Base-by-base conservation (phyloP, 2,113 vertebrate species). In the Microtus montanus region DNA sequence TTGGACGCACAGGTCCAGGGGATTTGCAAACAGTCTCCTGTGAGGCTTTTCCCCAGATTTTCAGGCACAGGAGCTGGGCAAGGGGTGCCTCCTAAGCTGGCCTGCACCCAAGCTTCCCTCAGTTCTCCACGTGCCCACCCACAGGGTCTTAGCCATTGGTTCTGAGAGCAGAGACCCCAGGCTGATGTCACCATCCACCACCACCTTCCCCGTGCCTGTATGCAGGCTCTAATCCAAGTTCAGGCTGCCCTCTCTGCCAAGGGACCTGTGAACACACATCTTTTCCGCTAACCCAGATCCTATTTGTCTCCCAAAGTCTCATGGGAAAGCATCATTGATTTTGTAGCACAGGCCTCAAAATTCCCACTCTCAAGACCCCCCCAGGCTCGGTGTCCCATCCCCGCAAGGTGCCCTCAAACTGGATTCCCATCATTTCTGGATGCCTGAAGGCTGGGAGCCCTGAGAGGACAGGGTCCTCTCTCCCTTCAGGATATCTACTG, bases 111-210 rank as follows among this genome's bases (percentile, higher is more conserved):
- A 28, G 22, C 70, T 33, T 8, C n/a, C 41, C 35, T 33, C 22
- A 13, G 11, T 8, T 28, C 58, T 71, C 68, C n/a, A 0, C 75
- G n/a, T 58, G 10, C 24, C 47, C 26, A 35, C 11, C 1, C 35
- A 8, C 28, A 78, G 54, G 28, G n/a, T n/a, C 44, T 61, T 2
- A 44, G 26, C 0, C 1, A 30, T 5, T 5, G 74, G 22, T 19
- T 63, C 30, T 19, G 8, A 54, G 19, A 3, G 6, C 74, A 17
- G 33, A 87, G 49, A 11, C 22, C 41, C 63, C 19, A 2, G 35
- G 58, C 58, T 58, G 11, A 8, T 44, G 4, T 3, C 0, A 0
- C 44, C 66, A n/a, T 10, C 26, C 12, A 2, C 17, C 28, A 30
- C 35, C 47, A 1, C 22, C 5, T 28, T 47, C 44, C 41, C 70